Percentiles rank a stretch among this genome's conserved stretches.
These are phyloP conservation scores for Microctonus hyperodae DNA, from an alignment of 2,888 invertebrate genomes.

Conservation along the genomic window DNA sequence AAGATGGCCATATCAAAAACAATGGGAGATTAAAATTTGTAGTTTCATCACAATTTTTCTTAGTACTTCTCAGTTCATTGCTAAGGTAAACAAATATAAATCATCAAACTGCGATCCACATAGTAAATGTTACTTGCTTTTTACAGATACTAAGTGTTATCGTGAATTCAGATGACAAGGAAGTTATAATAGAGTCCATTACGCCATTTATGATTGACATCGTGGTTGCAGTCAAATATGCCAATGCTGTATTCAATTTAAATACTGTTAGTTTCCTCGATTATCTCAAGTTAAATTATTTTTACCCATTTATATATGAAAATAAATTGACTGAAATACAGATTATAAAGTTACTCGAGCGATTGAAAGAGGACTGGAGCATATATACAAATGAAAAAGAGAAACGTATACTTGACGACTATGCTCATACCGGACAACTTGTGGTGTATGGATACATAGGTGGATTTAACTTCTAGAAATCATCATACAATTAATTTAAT, in stretches of 20 bases:
- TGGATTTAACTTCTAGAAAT: too few relatives aligned
- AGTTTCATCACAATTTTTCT: neutral
- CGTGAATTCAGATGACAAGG: neutral
- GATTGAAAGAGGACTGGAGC: neutral
- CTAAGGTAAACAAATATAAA: neutral
- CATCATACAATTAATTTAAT: neutral
- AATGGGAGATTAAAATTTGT: neutral
- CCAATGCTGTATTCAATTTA: neutral
- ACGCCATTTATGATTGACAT: conserved; percentile 10
- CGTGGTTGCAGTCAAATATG: conserved; percentile 5
- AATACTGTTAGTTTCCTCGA: neutral
- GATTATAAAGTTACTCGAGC: neutral
- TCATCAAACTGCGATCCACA: neutral
- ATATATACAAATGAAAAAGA: neutral
- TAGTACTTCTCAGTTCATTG: neutral
- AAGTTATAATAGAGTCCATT: neutral
- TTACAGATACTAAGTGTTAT: conserved; percentile 12
- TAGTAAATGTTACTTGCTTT: neutral
- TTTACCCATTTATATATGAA: neutral
- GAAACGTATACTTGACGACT: neutral
- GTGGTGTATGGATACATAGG: neutral
- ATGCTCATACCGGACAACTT: neutral
- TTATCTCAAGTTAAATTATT: neutral
- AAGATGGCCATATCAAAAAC: conserved; percentile 34
- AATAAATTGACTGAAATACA: neutral